phyloP scores from a whole-genome alignment of 2,797 vertebrate genomes.

The Sebastes goodei region DNA sequence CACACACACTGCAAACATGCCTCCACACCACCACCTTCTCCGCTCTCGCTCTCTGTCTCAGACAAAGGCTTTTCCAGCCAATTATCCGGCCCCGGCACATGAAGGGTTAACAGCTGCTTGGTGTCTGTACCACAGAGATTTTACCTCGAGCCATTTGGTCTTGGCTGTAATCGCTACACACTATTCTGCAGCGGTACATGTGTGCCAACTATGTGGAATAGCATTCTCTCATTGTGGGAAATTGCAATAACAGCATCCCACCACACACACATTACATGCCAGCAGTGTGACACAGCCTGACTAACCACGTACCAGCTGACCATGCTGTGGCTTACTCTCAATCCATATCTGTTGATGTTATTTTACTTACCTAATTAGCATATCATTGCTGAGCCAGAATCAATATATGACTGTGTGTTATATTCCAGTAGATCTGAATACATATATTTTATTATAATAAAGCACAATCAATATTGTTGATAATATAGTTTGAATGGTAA shows the following conservation, averaged over 20 bases:
- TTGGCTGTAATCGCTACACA: constrained; percentile 68
- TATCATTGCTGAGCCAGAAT: neutral
- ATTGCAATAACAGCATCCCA: constrained; percentile 24
- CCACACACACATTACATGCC: constrained; percentile 7
- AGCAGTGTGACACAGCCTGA: constrained; percentile 29
- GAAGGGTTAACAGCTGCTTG: constrained; percentile 76
- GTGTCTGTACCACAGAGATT: constrained; percentile 76
- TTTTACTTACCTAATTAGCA: neutral
- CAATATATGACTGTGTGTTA: neutral
- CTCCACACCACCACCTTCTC: constrained; percentile 58
- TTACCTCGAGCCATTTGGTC: constrained; percentile 75
- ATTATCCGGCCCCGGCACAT: constrained; percentile 69
- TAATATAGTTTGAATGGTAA: neutral
- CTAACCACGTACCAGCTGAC: constrained; percentile 19
- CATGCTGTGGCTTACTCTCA: neutral
- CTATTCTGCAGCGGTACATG: constrained; percentile 56
- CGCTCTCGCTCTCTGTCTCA: constrained; percentile 27
- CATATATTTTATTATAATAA: neutral
- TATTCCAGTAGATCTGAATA: neutral
- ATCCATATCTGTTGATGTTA: neutral
- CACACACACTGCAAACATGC: constrained; percentile 63
- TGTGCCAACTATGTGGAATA: constrained; percentile 60
- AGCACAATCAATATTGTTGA: neutral
- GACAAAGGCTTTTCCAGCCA: constrained; percentile 79
- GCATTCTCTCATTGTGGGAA: constrained; percentile 54